Conservation (phyloP, 37 sponge, comb jelly and placozoan genomes). For the Theonella swinhoei region DNA sequence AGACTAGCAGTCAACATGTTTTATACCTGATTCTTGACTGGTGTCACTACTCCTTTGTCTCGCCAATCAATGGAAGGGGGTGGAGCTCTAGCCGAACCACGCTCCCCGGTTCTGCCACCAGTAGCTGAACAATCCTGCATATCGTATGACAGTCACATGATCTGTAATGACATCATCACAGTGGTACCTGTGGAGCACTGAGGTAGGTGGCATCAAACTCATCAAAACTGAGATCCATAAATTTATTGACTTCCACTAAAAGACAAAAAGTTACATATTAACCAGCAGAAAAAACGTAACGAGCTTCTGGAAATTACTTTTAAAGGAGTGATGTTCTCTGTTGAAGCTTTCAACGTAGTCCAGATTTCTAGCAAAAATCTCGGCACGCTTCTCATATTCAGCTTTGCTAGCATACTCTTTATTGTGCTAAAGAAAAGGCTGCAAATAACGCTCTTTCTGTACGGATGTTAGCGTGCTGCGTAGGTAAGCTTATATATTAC, state of each 20-base stretch:
- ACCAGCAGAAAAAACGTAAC: too few relatives aligned
- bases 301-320: too few relatives aligned
- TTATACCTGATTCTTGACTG: constrained; percentile 87
- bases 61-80: constrained; percentile 76
- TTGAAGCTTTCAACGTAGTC: constrained; percentile 30
- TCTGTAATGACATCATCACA: neutral
- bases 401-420: constrained; percentile 29
- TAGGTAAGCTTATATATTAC: too few relatives aligned
- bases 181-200: constrained; percentile 48
- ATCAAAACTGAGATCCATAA: constrained; percentile 67
- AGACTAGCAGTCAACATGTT: too few relatives aligned
- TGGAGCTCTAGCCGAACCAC: neutral
- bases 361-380: constrained; percentile 33
- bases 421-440: constrained; percentile 24
- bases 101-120: neutral
- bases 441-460: too few relatives aligned
- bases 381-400: constrained; percentile 42
- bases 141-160: neutral
- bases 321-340: constrained; percentile 19
- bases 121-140: constrained; percentile 69
- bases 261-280: too few relatives aligned
- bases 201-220: constrained; percentile 53
- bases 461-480: too few relatives aligned
- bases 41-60: constrained; percentile 55
- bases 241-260: constrained; percentile 59